Evolutionary conservation across 2,888 invertebrate species (phyloP), one percentile per base, ranked within the genome.

Genomic region (Eupithecia exiguata): DNA sequence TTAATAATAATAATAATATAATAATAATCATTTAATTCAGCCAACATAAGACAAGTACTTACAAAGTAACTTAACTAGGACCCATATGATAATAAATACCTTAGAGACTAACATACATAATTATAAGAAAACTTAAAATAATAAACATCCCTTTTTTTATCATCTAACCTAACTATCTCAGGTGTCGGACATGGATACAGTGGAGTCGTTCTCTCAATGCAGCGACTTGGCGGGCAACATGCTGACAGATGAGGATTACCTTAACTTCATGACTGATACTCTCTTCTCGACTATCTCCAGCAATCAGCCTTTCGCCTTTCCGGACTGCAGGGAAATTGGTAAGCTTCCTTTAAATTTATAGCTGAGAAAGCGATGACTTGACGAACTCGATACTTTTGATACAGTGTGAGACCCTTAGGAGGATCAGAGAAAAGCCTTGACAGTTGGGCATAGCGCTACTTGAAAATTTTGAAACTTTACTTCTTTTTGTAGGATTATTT

Each of bases 321-420:
- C 99, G 16, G 99, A 99, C 94, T 97, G 98, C 71, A 96, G 98
- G 93, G 99, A 99, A 95, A 98, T 99, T 83, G 97, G 99, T 99
- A 95, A 94, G 72, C 7, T 61, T 36, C 5, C 58, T 14, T 53
- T 4, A 18, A n/a, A 65, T 10, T 7, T 62, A 3, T 61, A 25
- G 14, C 5, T 14, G 5, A 61, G 58, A 4, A 53, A 21, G 21
- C 53, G 30, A 30, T 61, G 30, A 30, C 30, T 61, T 61, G 5
- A 49, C 16, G 49, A 53, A 53, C 21, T 21, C 4, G 10, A 53
- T 53, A n/a, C 46, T 46, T 46, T n/a, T 46, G n/a, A n/a, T 9
- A 14, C 21, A 25, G 25, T 5, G 7, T n/a, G 1, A 18, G 46
- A 46, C 18, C 5, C n/a, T 46, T n/a, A n/a, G n/a, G 5, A n/a